Percentiles rank a stretch among this genome's conserved stretches.
phyloP scores from a whole-genome alignment of 2,888 invertebrate genomes.

The Periphyllus acericola region DNA sequence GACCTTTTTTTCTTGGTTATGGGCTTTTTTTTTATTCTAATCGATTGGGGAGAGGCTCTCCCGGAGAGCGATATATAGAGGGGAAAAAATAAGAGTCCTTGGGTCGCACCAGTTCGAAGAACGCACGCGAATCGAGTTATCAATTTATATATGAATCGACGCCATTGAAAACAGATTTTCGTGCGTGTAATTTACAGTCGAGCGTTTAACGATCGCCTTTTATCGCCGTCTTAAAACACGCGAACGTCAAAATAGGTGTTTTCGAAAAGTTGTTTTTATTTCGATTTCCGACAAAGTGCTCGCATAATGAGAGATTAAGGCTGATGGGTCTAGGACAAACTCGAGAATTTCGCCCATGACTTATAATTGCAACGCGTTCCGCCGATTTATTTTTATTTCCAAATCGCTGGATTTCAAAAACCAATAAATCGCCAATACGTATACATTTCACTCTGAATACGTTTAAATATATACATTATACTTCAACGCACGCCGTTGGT shows the following conservation, averaged over 20 bases:
- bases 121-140: background rate
- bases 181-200: background rate
- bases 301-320: background rate
- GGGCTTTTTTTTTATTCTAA: slow-evolving; percentile 12
- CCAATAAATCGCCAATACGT: no score
- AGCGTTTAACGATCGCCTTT: background rate
- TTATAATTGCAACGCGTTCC: no score
- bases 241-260: background rate
- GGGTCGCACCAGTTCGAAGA: background rate
- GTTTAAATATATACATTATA: background rate
- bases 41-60: background rate
- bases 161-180: background rate
- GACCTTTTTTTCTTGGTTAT: background rate
- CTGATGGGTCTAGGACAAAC: background rate
- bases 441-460: background rate
- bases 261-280: background rate
- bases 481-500: background rate
- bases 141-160: background rate
- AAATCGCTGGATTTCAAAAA: no score
- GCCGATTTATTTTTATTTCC: no score
- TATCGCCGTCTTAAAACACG: background rate
- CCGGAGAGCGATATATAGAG: no score
- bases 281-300: background rate
- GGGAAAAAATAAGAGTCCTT: slow-evolving; percentile 17
- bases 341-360: background rate